Base-by-base conservation (phyloP, 2,888 invertebrate genomes). In the Timema cristinae region DNA sequence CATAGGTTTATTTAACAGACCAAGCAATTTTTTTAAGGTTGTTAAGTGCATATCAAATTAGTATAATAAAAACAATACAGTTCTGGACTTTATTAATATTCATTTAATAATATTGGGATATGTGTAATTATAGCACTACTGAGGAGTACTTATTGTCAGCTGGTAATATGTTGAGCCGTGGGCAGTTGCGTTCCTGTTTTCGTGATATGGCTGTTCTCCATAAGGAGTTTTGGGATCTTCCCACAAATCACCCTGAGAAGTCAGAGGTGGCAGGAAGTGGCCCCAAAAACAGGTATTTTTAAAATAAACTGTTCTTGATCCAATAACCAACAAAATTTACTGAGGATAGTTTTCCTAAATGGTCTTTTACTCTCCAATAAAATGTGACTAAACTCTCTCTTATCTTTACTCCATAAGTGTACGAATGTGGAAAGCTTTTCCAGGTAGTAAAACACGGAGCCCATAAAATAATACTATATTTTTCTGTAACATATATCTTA, bases 211-310 rank as follows among this genome's bases (percentile, higher is more conserved):
- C 81, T 66, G 81, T 82, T 75, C 80, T 97, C 70, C 91, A 93
- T 79, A 91, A 94, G 79, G 96, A 97, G 81, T 97, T 97, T 80
- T 96, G 95, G 95, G 95, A 95, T 81, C 90, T 97, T 79, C 96
- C 96, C 0, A 87, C 94, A 74, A 97, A 97, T 82, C 91, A 94
- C 76, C 95, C 95, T 76, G 95, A 95, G 79, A 94, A 94, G 79
- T 91, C 94, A 9, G 90, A 93, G 79, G 92, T 96, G 0, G 92
- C 93, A 50, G 96, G 96, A 0, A 93, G 94, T 49, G 94, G 94
- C 77, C 86, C 90, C 13, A 95, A 95, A 83, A 97, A 97, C 82
- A 87, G 97, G 16, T 32, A 32, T 32, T 32, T 32, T 32, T 32
- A 2, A 2, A 32, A 32, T 2, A 32, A 32, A 32, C 32, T 32